These are phyloP conservation scores for Sparus aurata DNA, from an alignment of 2,797 vertebrate genomes.

Conservation along the genomic window DNA sequence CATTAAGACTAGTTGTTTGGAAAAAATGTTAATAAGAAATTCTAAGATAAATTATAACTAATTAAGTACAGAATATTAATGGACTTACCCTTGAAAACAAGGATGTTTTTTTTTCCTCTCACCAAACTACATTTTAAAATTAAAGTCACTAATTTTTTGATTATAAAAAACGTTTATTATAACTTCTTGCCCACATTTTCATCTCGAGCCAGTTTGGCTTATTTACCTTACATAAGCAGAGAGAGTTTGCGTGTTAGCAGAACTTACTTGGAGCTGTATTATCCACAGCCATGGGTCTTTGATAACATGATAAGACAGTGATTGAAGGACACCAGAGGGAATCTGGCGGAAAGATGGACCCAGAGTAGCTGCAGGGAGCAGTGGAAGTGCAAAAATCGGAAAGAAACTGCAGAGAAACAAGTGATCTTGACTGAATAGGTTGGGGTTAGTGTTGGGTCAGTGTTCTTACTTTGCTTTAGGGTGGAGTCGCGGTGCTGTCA, in stretches of 20 bases:
- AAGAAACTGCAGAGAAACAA: conserved; percentile 8
- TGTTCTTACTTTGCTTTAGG: background rate
- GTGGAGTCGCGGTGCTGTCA: background rate
- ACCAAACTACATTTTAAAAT: background rate
- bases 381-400: conserved; percentile 7
- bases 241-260: background rate
- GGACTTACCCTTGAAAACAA: background rate
- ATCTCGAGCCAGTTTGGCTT: background rate
- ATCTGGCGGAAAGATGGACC: conserved; percentile 20
- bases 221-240: background rate
- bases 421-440: conserved; percentile 1
- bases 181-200: background rate
- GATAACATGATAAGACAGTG: conserved; percentile 47
- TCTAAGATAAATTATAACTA: background rate
- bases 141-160: background rate
- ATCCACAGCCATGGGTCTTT: conserved; percentile 18
- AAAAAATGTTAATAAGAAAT: background rate
- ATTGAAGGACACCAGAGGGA: conserved; percentile 28
- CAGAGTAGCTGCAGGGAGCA: conserved; percentile 7
- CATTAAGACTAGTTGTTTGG: too few species aligned
- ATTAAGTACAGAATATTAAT: background rate
- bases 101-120: background rate
- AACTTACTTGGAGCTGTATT: conserved; percentile 4
- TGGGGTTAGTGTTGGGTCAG: background rate
- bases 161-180: background rate